Evolutionary conservation across 2,888 invertebrate genomes (phyloP).

Genomic region (Diadegma fenestrale): DNA sequence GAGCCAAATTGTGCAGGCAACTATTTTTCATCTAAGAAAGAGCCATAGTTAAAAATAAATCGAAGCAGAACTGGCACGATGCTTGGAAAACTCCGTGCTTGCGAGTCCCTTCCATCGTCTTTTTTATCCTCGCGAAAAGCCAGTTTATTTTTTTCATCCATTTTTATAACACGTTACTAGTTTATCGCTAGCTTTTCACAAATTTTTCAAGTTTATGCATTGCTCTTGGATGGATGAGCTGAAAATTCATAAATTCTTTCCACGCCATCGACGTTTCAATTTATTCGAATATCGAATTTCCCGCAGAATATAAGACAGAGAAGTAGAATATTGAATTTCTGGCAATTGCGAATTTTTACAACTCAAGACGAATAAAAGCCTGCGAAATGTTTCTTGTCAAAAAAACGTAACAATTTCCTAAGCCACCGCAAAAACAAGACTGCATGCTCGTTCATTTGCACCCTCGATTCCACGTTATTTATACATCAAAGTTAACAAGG

Average conservation of each 20-base stretch:
- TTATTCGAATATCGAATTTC: slow-evolving; percentile 11
- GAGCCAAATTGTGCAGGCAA: slow-evolving; percentile 1
- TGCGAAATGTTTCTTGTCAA: neutral
- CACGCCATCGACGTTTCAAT: slow-evolving; percentile 5
- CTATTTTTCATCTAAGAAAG: neutral
- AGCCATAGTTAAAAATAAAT: neutral
- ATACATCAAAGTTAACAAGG: slow-evolving; percentile 12
- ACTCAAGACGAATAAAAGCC: neutral
- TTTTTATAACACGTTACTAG: neutral
- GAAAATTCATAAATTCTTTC: slow-evolving; percentile 2
- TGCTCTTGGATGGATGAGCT: neutral
- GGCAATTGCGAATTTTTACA: neutral
- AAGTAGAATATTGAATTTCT: neutral
- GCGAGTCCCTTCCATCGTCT: neutral
- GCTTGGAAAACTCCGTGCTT: neutral
- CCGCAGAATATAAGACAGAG: neutral
- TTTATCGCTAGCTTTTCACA: neutral
- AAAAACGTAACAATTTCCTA: neutral
- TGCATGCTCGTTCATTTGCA: neutral
- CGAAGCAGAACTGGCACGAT: slow-evolving; percentile 3
- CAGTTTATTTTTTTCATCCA: neutral
- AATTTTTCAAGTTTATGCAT: slow-evolving; percentile 1
- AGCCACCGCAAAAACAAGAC: neutral
- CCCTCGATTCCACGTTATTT: neutral
- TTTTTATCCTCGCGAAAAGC: neutral